phyloP scores from a whole-genome alignment of 2,797 vertebrate species.

The Ceryle rudis region DNA sequence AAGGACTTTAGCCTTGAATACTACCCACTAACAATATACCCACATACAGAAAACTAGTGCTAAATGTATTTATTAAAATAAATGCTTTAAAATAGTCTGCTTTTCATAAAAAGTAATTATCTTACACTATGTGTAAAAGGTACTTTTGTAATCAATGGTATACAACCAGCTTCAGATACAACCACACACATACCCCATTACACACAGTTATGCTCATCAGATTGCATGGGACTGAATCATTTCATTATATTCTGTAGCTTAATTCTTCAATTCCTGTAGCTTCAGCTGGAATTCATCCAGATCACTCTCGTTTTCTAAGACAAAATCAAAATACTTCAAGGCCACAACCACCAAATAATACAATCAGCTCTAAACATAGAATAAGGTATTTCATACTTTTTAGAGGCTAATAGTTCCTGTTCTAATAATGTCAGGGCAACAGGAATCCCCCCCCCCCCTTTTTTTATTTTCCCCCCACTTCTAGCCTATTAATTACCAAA shows the following conservation, averaged over 20 bases:
- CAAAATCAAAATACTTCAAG: slow-evolving; percentile 71
- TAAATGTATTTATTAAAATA: slow-evolving; percentile 72
- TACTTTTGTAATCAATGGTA: slow-evolving; percentile 67
- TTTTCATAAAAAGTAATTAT: slow-evolving; percentile 68
- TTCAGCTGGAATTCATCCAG: slow-evolving; percentile 69
- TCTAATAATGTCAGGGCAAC: slow-evolving; percentile 21
- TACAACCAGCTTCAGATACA: slow-evolving; percentile 49
- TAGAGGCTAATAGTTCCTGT: slow-evolving; percentile 11
- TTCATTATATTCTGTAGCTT: slow-evolving; percentile 53
- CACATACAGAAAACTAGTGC: slow-evolving; percentile 63
- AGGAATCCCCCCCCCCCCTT: not conserved
- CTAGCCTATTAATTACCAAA: slow-evolving; percentile 25
- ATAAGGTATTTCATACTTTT: slow-evolving; percentile 45
- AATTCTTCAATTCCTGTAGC: slow-evolving; percentile 63
- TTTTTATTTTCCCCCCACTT: not conserved
- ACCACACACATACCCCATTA: slow-evolving; percentile 20
- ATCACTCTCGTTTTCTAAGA: slow-evolving; percentile 57
- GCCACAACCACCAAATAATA: slow-evolving; percentile 25
- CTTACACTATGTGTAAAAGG: slow-evolving; percentile 58
- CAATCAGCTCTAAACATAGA: slow-evolving; percentile 41
- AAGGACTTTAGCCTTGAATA: slow-evolving; percentile 76
- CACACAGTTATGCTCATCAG: slow-evolving; percentile 57
- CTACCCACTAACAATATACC: slow-evolving; percentile 68
- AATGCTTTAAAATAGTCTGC: slow-evolving; percentile 59
- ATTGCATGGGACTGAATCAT: slow-evolving; percentile 55